Base-by-base conservation (phyloP, 2,113 vertebrate genomes). In the Syngnathoides biaculeatus region DNA sequence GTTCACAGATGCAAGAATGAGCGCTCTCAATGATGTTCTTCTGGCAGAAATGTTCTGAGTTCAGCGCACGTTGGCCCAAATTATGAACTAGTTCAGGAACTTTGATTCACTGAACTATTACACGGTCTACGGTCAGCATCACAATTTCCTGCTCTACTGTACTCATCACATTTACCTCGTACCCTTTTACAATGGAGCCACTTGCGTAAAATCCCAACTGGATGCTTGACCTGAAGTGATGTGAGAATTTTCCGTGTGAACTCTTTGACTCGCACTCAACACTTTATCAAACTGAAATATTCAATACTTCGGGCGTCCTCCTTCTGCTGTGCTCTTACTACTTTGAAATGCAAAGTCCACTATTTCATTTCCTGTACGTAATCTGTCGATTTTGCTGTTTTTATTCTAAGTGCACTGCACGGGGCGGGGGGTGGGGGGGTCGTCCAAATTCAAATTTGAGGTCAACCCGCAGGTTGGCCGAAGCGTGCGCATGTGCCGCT, bases 391-490 rank as follows among this genome's bases (percentile, higher is more conserved):
- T 56, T 56, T 26, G 47, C 14, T 48, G 19, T 48, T 56, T 15
- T 26, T 24, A 10, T 55, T 26, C 26, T 26, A 24, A 55, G 52
- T 8, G 17, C 30, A 39, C 58, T 12, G 35, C 58, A 13, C n/a
- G n/a, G n/a, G n/a, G n/a, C n/a, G n/a, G n/a, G n/a, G n/a, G n/a
- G 35, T 15, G 17, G 26, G 17, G 9, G 20, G 20, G 10, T 3
- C 69, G 22, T n/a, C n/a, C n/a, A n/a, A 84, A 80, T 71, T 79
- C 78, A 40, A 73, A 82, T 82, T 79, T 73, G 79, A 86, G 81
- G 83, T 84, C 83, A 81, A 69, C 53, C 73, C 67, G 61, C 68
- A 75, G 82, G 79, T 69, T 73, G 73, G 48, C 65, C 63, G 72
- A 68, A 59, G 56, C 73, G 64, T 60, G 59, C 67, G 72, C 57